Percentiles rank a stretch among this genome's conserved stretches.
These are phyloP conservation scores for Rhizoglyphus robini DNA, from an alignment of 1,140 invertebrate species.

Conservation along the genomic window DNA sequence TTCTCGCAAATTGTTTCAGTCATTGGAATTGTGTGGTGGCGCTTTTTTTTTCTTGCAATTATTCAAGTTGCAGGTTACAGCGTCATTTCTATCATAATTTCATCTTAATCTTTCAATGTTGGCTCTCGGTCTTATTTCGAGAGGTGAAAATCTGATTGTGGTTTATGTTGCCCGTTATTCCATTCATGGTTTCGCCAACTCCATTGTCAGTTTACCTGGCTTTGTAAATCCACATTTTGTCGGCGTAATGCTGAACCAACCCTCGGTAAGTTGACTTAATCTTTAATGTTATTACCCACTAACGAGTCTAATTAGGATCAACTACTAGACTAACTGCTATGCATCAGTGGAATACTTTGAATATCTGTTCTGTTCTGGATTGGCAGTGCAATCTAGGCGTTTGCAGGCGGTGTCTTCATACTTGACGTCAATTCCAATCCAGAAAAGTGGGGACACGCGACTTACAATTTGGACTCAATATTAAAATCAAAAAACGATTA, in stretches of 20 bases:
- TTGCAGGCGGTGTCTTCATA: constrained; percentile 54
- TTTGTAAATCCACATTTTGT: constrained; percentile 34
- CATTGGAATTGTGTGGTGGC: constrained; percentile 25
- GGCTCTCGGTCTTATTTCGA: constrained; percentile 23
- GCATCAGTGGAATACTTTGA: constrained; percentile 58
- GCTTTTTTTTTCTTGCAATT: constrained; percentile 21
- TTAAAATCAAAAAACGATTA: neutral
- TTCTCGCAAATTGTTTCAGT: constrained; percentile 28
- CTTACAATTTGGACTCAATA: neutral
- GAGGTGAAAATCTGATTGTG: constrained; percentile 27
- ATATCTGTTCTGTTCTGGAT: constrained; percentile 61
- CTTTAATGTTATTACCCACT: neutral
- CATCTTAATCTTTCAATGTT: constrained; percentile 25
- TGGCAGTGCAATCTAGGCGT: constrained; percentile 49
- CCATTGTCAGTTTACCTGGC: constrained; percentile 34
- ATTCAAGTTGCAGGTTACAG: constrained; percentile 25
- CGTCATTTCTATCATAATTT: constrained; percentile 18
- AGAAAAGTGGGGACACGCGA: constrained; percentile 10
- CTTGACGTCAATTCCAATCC: constrained; percentile 14
- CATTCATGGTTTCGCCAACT: constrained; percentile 53
- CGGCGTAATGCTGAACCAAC: constrained; percentile 38
- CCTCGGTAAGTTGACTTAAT: constrained; percentile 27
- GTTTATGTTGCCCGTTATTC: constrained; percentile 61
- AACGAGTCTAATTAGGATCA: neutral
- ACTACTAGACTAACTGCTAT: constrained; percentile 35